Evolutionary conservation across 92 coral and sea anemone genomes (phyloP).

Genomic region (Phenganax marumi): DNA sequence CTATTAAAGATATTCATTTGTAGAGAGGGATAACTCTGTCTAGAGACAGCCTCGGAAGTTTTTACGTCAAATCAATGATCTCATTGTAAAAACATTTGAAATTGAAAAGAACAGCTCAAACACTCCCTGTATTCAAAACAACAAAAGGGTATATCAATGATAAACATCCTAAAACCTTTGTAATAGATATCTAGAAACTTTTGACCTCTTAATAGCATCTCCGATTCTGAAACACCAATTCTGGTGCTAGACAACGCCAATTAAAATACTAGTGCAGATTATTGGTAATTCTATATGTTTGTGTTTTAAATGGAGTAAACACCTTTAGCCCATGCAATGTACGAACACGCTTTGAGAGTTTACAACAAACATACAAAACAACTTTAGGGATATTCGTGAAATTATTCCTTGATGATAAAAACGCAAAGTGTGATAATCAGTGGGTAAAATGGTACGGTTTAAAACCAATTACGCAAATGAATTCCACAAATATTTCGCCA

Average conservation of each 20-base stretch:
- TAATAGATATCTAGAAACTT: neutral
- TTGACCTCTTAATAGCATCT: neutral
- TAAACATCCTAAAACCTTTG: too few species aligned
- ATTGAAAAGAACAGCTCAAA: too few species aligned
- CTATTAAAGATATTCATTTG: neutral
- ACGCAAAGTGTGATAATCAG: too few species aligned
- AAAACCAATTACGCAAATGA: neutral
- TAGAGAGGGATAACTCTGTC: neutral
- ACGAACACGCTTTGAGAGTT: neutral
- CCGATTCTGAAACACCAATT: neutral
- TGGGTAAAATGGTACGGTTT: neutral
- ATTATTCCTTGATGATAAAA: too few species aligned
- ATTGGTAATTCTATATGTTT: constrained; percentile 32
- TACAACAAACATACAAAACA: neutral
- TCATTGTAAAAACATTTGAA: too few species aligned
- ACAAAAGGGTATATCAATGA: too few species aligned
- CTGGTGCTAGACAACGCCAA: neutral
- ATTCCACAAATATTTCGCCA: constrained; percentile 3
- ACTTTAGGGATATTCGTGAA: too few species aligned
- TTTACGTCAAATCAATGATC: too few species aligned
- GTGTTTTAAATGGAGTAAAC: constrained; percentile 19
- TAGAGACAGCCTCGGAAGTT: too few species aligned
- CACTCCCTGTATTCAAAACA: too few species aligned
- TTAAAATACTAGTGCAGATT: constrained; percentile 32
- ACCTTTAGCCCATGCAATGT: constrained; percentile 9